phyloP scores from a whole-genome alignment of 2,888 invertebrate genomes.

The Hedya salicella region DNA sequence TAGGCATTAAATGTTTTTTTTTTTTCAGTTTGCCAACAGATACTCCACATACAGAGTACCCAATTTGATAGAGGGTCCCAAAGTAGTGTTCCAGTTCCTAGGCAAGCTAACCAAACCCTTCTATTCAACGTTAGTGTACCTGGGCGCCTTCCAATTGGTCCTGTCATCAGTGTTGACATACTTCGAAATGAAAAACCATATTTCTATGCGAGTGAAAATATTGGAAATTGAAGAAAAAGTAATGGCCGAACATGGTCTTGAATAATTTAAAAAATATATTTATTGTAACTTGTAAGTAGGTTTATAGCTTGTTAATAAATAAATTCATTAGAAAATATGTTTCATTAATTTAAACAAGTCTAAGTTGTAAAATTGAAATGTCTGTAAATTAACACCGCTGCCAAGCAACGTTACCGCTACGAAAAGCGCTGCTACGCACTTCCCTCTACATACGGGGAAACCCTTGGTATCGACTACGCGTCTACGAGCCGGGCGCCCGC shows the following conservation, averaged over 20 bases:
- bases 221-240: conserved; percentile 65
- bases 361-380: too few relatives aligned
- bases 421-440: too few relatives aligned
- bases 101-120: conserved; percentile 83
- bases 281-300: conserved; percentile 27
- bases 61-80: conserved; percentile 83
- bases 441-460: too few relatives aligned
- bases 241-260: conserved; percentile 48
- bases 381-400: too few relatives aligned
- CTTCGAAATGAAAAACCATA: conserved; percentile 83
- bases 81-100: conserved; percentile 81
- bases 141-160: conserved; percentile 81
- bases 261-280: conserved; percentile 12
- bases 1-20: too few relatives aligned
- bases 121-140: conserved; percentile 72
- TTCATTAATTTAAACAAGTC: neutral
- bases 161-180: conserved; percentile 86
- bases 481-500: too few relatives aligned
- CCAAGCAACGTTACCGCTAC: too few relatives aligned
- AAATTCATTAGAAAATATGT: conserved; percentile 1
- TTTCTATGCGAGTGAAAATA: conserved; percentile 70
- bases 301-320: conserved; percentile 32
- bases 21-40: conserved; percentile 85
- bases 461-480: too few relatives aligned
- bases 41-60: conserved; percentile 87